Conservation (phyloP, 2,888 invertebrate species). For the Microctonus brassicae region DNA sequence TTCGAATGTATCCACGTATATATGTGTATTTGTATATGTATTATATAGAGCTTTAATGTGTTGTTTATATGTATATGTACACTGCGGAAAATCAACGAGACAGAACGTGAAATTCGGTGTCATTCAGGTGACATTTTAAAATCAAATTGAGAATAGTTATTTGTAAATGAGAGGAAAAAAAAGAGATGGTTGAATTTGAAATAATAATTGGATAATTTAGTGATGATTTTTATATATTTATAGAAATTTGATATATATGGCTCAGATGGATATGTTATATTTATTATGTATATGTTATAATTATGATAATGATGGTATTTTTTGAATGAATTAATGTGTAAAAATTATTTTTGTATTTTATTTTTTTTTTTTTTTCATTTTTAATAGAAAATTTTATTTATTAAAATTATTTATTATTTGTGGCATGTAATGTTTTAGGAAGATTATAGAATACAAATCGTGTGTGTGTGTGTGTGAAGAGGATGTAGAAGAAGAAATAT, state of each 20-base stretch:
- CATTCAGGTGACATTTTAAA: conserved; percentile 8
- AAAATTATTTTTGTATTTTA: no score
- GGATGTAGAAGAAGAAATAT: neutral
- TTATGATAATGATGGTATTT: no score
- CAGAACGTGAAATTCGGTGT: neutral
- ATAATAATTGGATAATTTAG: no score
- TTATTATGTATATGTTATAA: no score
- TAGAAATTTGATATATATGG: no score
- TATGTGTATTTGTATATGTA: neutral
- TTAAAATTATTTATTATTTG: no score
- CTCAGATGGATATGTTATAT: no score
- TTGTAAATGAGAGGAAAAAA: neutral
- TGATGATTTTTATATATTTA: no score
- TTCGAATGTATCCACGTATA: no score
- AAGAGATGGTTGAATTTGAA: neutral
- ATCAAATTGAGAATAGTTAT: neutral
- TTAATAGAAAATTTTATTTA: neutral
- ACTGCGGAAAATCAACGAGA: conserved; percentile 4
- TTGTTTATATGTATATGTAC: neutral
- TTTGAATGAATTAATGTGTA: no score
- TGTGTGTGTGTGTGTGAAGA: neutral
- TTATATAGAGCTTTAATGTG: neutral
- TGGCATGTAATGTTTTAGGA: neutral
- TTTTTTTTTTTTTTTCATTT: neutral
- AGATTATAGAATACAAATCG: neutral